A percentile compares a stretch with the other conserved stretches of the same genome.
These are phyloP conservation scores for Agrotis clavis DNA, from an alignment of 2,888 invertebrate genomes.

Conservation along the genomic window DNA sequence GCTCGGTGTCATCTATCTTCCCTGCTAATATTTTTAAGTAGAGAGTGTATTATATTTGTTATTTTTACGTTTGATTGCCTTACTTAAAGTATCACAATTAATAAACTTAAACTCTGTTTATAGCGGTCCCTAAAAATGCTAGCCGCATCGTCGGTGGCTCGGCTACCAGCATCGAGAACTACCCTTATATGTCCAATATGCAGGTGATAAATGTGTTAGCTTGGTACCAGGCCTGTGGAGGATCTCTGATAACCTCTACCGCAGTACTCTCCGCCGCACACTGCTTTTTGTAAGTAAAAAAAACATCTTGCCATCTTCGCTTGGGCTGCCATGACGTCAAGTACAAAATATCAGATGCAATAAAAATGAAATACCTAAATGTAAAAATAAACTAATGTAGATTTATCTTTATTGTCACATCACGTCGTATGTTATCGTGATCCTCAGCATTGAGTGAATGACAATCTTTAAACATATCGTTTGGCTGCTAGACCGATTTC, in stretches of 20 bases:
- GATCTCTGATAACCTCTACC: slow-evolving; percentile 70
- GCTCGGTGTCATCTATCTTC: no score
- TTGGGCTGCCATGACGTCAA: no score
- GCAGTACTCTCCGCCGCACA: slow-evolving; percentile 77
- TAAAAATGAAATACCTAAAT: no score
- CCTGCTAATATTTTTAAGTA: no score
- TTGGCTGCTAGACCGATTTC: no score
- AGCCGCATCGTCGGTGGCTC: slow-evolving; percentile 77
- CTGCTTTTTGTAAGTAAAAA: slow-evolving; percentile 74
- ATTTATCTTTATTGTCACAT: no score
- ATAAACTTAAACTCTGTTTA: slow-evolving; percentile 14
- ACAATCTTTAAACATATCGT: neutral
- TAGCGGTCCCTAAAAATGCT: slow-evolving; percentile 69
- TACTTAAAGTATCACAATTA: no score
- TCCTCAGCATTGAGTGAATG: neutral
- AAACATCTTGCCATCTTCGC: no score
- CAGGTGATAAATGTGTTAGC: slow-evolving; percentile 43
- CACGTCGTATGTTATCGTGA: neutral
- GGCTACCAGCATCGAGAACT: slow-evolving; percentile 68
- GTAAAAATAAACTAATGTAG: no score
- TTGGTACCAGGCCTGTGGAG: slow-evolving; percentile 74
- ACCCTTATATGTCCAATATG: slow-evolving; percentile 77
- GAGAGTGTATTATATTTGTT: no score
- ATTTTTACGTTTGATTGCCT: neutral
- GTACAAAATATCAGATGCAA: no score